Conservation (phyloP, 1,140 invertebrate genomes). For the Drusus annulatus region DNA sequence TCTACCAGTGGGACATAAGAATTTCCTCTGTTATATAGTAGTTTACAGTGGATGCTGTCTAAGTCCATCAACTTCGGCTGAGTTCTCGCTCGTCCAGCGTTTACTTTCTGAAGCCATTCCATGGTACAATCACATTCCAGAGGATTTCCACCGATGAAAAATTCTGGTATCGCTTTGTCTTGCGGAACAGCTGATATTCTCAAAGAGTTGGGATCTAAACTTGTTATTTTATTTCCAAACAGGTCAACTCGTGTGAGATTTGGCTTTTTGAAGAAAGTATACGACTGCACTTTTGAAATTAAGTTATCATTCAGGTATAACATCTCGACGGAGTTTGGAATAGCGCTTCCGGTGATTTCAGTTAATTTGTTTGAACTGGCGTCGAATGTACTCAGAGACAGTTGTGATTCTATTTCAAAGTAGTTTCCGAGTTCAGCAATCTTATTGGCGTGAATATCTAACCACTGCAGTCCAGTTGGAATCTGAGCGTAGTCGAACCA, state of each 20-base stretch:
- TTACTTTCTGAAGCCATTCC: slow-evolving; percentile 85
- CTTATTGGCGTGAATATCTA: slow-evolving; percentile 91
- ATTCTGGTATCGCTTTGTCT: slow-evolving; percentile 87
- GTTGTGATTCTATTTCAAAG: slow-evolving; percentile 87
- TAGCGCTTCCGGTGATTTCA: slow-evolving; percentile 87
- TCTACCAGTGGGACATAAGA: slow-evolving; percentile 86
- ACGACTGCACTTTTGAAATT: slow-evolving; percentile 90
- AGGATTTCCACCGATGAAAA: slow-evolving; percentile 92
- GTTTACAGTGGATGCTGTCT: slow-evolving; percentile 89
- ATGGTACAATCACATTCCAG: slow-evolving; percentile 89
- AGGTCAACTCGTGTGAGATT: slow-evolving; percentile 91
- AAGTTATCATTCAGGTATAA: slow-evolving; percentile 89
- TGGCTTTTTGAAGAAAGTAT: slow-evolving; percentile 94
- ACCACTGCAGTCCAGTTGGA: slow-evolving; percentile 89
- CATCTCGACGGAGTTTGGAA: slow-evolving; percentile 90
- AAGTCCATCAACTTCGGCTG: slow-evolving; percentile 91
- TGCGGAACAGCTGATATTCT: slow-evolving; percentile 85
- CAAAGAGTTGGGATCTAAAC: slow-evolving; percentile 88
- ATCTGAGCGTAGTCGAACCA: slow-evolving; percentile 94
- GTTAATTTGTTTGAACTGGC: slow-evolving; percentile 88
- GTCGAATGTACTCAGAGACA: slow-evolving; percentile 88
- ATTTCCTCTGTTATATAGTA: slow-evolving; percentile 87
- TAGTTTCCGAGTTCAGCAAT: slow-evolving; percentile 92
- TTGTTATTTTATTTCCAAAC: slow-evolving; percentile 87
- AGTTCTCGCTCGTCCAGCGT: slow-evolving; percentile 81